phyloP scores from a whole-genome alignment of 2,113 vertebrate species.

The Hyla sarda region DNA sequence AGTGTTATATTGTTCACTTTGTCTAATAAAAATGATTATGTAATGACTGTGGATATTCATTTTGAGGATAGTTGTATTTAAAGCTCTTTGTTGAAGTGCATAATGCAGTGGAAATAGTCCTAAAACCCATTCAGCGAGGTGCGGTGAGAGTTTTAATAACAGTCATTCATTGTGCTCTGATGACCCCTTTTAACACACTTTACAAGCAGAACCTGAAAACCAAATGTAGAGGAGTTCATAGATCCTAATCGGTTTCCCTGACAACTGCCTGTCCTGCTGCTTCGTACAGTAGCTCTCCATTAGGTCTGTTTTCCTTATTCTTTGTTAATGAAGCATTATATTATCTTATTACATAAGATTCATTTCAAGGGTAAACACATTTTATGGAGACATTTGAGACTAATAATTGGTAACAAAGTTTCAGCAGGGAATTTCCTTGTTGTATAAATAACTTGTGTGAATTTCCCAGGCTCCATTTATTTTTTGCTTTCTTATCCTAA shows the following conservation, averaged over 20 bases:
- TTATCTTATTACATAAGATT: slow-evolving; percentile 28
- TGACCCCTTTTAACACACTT: slow-evolving; percentile 54
- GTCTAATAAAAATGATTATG: not conserved
- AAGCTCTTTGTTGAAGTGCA: not conserved
- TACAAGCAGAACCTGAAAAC: slow-evolving; percentile 28
- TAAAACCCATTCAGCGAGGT: slow-evolving; percentile 4
- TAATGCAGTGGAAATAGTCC: not conserved
- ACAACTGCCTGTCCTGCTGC: slow-evolving; percentile 37
- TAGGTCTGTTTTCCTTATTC: slow-evolving; percentile 15
- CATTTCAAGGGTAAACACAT: slow-evolving; percentile 34
- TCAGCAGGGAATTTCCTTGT: not conserved
- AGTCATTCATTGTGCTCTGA: slow-evolving; percentile 34
- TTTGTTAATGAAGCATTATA: slow-evolving; percentile 14
- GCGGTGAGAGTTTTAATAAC: slow-evolving; percentile 7
- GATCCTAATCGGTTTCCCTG: slow-evolving; percentile 43
- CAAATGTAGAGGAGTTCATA: slow-evolving; percentile 25
- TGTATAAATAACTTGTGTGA: not conserved
- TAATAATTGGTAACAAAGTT: not conserved
- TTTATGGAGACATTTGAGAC: slow-evolving; percentile 3
- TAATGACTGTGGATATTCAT: not conserved
- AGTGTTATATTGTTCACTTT: not conserved
- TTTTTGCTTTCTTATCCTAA: not conserved
- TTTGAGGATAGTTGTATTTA: not conserved
- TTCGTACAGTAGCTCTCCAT: not conserved
- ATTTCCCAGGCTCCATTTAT: not conserved